Conservation (phyloP, 1,140 invertebrate genomes). For the Triops cancriformis region DNA sequence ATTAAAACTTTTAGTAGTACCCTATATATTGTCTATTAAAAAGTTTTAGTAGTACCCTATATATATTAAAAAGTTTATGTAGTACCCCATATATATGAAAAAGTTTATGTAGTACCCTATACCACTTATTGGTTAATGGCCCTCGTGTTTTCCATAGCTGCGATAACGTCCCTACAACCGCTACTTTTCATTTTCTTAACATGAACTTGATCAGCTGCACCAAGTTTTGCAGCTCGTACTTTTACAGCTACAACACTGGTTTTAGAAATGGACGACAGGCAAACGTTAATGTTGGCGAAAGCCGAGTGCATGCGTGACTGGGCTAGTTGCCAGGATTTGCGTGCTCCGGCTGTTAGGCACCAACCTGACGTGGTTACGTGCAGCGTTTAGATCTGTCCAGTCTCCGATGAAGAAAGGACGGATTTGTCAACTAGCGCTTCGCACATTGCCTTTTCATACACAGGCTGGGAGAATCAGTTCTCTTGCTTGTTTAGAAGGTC, state of each 20-base stretch:
- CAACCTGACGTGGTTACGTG: not conserved
- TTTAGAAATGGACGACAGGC: no score
- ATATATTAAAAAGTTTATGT: not conserved
- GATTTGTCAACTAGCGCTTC: not conserved
- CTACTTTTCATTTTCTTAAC: no score
- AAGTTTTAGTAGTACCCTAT: not conserved
- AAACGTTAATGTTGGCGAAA: not conserved
- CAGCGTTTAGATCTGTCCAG: not conserved
- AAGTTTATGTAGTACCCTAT: no score
- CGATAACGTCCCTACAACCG: no score
- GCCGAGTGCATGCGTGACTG: not conserved
- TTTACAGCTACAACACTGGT: no score
- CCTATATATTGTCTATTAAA: no score
- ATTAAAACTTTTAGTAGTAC: no score
- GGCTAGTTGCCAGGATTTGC: not conserved
- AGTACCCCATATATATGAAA: not conserved
- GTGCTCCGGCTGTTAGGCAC: not conserved
- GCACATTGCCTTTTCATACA: not conserved
- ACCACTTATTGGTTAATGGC: no score
- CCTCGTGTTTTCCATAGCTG: no score
- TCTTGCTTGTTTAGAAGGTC: no score
- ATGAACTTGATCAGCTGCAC: no score
- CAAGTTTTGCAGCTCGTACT: no score
- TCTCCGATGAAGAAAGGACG: not conserved
- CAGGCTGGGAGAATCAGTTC: not conserved